Evolutionary conservation across 2,113 vertebrate species (phyloP).

Genomic region (Poecile atricapillus): DNA sequence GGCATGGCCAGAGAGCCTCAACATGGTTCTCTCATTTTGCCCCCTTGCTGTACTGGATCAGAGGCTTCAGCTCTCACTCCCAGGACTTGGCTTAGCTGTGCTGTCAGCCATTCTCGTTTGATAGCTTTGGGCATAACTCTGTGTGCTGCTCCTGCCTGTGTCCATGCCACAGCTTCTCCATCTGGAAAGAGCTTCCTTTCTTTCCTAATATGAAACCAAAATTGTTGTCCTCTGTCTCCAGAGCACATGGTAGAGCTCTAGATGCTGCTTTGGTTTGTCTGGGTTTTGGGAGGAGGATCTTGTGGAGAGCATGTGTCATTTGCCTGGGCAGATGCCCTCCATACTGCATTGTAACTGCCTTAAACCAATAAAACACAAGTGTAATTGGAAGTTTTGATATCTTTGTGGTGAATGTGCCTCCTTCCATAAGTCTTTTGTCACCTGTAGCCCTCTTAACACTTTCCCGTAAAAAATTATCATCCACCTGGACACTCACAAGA

Average conservation of each 20-base stretch:
- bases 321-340: background rate
- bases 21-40: background rate
- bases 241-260: background rate
- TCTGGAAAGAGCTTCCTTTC: background rate
- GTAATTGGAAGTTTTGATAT: background rate
- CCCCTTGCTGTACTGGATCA: background rate
- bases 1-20: background rate
- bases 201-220: background rate
- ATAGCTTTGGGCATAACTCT: background rate
- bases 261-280: background rate
- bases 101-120: background rate
- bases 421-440: background rate
- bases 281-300: background rate
- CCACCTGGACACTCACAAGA: background rate
- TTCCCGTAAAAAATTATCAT: background rate
- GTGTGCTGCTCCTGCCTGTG: background rate
- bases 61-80: background rate
- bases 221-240: background rate
- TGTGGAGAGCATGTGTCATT: background rate
- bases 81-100: background rate
- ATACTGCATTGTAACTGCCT: background rate
- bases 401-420: background rate
- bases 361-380: slow-evolving; percentile 37
- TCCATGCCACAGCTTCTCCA: background rate
- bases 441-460: background rate